phyloP scores from a whole-genome alignment of 2,888 invertebrate genomes.

The Hypselothyrea guttata region DNA sequence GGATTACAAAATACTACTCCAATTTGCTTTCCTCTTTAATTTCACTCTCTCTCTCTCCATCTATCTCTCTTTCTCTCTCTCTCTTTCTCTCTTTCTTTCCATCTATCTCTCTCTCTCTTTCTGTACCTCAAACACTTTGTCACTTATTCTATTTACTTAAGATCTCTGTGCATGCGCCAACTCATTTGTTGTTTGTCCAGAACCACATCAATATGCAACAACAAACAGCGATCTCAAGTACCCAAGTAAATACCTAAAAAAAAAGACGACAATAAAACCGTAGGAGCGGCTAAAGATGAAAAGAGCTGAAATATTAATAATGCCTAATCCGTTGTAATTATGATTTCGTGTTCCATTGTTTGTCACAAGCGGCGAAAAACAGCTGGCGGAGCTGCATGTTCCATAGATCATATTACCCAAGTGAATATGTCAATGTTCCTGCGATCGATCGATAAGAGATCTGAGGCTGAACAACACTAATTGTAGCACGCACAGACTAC shows the following conservation, averaged over 20 bases:
- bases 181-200: conserved; percentile 66
- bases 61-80: not conserved
- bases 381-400: conserved; percentile 21
- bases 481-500: no score
- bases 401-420: conserved; percentile 63
- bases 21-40: conserved; percentile 12
- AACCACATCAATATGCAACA: conserved; percentile 46
- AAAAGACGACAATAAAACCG: conserved; percentile 18
- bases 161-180: conserved; percentile 63
- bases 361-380: conserved; percentile 66
- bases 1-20: no score
- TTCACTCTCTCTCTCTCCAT: conserved; percentile 1
- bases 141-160: conserved; percentile 42
- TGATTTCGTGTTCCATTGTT: conserved; percentile 62
- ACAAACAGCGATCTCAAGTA: conserved; percentile 45
- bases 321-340: conserved; percentile 76
- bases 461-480: conserved; percentile 22
- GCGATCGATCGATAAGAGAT: conserved; percentile 75
- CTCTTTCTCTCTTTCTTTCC: conserved; percentile 2
- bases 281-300: conserved; percentile 57
- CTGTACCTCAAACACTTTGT: not conserved
- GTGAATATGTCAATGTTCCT: conserved; percentile 78
- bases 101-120: not conserved
- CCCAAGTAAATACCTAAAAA: no score
- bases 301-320: conserved; percentile 63